Conservation (phyloP, 2,113 vertebrate genomes). For the Halichoerus grypus region DNA sequence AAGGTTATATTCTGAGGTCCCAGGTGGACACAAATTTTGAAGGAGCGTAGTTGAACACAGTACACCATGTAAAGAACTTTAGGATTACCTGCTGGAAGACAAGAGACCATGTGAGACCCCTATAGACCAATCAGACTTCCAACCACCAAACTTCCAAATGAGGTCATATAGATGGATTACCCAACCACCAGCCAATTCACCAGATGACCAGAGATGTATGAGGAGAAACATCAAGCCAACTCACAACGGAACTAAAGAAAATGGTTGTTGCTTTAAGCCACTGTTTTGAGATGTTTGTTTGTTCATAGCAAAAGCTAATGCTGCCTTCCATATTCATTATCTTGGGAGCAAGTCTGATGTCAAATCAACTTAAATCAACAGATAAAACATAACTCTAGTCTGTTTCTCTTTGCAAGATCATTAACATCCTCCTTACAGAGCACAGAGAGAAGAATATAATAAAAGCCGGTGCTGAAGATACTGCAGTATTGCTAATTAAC, state of each 20-base stretch:
- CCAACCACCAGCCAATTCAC: neutral
- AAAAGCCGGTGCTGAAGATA: neutral
- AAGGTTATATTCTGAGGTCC: neutral
- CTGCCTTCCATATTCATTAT: neutral
- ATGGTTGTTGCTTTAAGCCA: neutral
- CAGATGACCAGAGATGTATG: neutral
- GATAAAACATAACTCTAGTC: neutral
- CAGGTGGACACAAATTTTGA: neutral
- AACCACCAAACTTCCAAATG: neutral
- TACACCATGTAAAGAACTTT: neutral
- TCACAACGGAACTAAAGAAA: neutral
- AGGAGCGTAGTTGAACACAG: neutral
- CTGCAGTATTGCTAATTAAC: neutral
- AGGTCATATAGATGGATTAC: neutral
- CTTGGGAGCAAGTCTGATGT: neutral
- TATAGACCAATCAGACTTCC: neutral
- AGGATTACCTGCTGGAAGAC: neutral
- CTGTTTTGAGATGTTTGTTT: neutral
- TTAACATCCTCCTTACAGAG: neutral
- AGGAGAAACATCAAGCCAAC: neutral
- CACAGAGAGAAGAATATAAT: neutral
- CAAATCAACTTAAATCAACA: neutral
- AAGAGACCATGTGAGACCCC: accelerated
- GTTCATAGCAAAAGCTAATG: neutral
- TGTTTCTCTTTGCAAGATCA: neutral